Conservation (phyloP, 1,140 invertebrate species). For the Andricus grossulariae region DNA sequence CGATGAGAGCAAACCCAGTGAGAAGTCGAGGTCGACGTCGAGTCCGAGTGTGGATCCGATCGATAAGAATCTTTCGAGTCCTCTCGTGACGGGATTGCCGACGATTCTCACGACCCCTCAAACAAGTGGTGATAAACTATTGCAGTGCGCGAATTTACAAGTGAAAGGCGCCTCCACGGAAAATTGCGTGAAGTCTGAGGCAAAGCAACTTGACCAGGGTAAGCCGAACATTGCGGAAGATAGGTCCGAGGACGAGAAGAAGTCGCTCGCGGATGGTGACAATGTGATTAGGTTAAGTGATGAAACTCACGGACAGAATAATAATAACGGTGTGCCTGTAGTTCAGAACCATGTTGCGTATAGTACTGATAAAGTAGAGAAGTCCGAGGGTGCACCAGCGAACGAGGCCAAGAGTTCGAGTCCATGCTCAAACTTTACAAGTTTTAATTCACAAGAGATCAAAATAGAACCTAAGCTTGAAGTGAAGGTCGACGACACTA, state of each 20-base stretch:
- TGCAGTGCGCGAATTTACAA: conserved; percentile 60
- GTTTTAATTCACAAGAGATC: conserved; percentile 39
- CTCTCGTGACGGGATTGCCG: conserved; percentile 53
- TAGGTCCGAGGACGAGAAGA: conserved; percentile 45
- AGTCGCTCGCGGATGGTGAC: conserved; percentile 49
- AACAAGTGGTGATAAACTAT: conserved; percentile 44
- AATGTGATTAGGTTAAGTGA: conserved; percentile 60
- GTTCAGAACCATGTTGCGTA: conserved; percentile 71
- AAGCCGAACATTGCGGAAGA: conserved; percentile 54
- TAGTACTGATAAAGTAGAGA: conserved; percentile 61
- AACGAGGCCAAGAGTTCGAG: conserved; percentile 40
- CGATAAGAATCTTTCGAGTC: conserved; percentile 54
- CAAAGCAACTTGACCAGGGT: conserved; percentile 49
- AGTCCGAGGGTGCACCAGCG: conserved; percentile 49
- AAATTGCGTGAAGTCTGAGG: conserved; percentile 15
- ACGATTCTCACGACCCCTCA: conserved; percentile 43
- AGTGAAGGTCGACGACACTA: conserved; percentile 68
- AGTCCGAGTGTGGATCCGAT: conserved; percentile 44
- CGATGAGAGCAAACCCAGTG: conserved; percentile 38
- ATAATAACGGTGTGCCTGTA: conserved; percentile 71
- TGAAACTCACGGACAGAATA: conserved; percentile 65
- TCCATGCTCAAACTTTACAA: not conserved
- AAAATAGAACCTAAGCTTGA: conserved; percentile 61
- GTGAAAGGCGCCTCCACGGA: conserved; percentile 14
- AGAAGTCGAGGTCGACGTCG: conserved; percentile 29